These are phyloP conservation scores for Apeltes quadracus DNA, from an alignment of 2,113 vertebrate species.

Conservation along the genomic window DNA sequence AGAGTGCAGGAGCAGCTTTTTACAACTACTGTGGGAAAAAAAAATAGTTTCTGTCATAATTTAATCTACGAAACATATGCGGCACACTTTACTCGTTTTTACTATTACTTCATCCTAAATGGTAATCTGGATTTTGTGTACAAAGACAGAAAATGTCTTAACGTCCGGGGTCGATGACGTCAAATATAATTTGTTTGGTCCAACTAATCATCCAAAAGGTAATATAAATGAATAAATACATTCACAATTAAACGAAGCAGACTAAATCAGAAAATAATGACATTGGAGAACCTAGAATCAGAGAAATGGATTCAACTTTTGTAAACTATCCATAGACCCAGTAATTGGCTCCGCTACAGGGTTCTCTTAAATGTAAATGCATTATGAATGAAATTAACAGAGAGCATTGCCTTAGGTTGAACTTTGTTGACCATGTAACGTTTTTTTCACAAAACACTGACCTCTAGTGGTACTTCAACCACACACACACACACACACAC, in stretches of 20 bases:
- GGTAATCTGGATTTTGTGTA: background rate
- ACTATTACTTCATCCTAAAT: background rate
- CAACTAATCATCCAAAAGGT: background rate
- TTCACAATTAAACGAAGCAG: background rate
- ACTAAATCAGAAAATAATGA: background rate
- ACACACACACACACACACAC: too few relatives aligned
- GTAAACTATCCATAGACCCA: background rate
- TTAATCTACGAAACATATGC: background rate
- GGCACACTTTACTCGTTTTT: background rate
- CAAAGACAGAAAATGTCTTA: background rate
- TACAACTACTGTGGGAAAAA: background rate
- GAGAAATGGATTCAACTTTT: background rate
- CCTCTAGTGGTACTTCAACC: slow-evolving; percentile 49
- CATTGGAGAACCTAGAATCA: background rate
- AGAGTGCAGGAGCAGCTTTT: background rate
- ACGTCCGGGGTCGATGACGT: background rate
- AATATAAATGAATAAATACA: too few relatives aligned
- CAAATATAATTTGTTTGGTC: background rate
- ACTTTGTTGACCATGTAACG: background rate
- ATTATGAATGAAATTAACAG: background rate
- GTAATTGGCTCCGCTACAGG: background rate
- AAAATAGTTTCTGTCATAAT: background rate
- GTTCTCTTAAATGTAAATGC: background rate
- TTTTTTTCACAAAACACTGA: slow-evolving; percentile 50
- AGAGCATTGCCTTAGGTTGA: background rate